Base-by-base conservation (phyloP, 2,888 invertebrate genomes). In the Ceraclea dissimilis region DNA sequence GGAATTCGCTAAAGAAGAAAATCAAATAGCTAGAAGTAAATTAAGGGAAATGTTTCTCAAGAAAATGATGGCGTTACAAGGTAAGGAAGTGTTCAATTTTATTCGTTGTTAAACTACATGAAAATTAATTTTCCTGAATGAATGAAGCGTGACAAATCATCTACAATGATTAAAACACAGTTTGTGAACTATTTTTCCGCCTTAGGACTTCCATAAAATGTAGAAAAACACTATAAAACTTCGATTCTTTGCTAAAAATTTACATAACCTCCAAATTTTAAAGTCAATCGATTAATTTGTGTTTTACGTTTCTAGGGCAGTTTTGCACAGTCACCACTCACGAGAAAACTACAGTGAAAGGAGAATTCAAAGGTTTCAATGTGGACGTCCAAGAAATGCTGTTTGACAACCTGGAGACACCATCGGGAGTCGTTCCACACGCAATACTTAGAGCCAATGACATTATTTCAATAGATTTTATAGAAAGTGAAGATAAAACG, bases 31-130 rank as follows among this genome's bases (percentile, higher is more conserved):
- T 2, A 69, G 75, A 49, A 67, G 72, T 48, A 69, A 69, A 63
- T 60, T 76, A 33, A 67, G 75, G n/a, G 72, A 75, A 66, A 66
- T 70, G 61, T 76, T 73, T 64, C 64, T 76, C 2, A 65, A 70
- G 58, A 67, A 68, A 11, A 63, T 74, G 49, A 70, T 69, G 34
- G 69, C 71, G 34, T 65, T 74, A 34, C 68, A 71, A 57, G 74
- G 75, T 71, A 66, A 64, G n/a, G 17, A n/a, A n/a, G n/a, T n/a
- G n/a, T n/a, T 33, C n/a, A n/a, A n/a, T n/a, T n/a, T n/a, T n/a
- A n/a, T n/a, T n/a, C n/a, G n/a, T n/a, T n/a, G n/a, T n/a, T n/a
- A n/a, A n/a, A n/a, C n/a, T n/a, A n/a, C n/a, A n/a, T n/a, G n/a
- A n/a, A n/a, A n/a, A n/a, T n/a, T n/a, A n/a, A n/a, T n/a, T n/a